These are phyloP conservation scores for Chamaea fasciata DNA, from an alignment of 2,113 vertebrate genomes.

Conservation along the genomic window DNA sequence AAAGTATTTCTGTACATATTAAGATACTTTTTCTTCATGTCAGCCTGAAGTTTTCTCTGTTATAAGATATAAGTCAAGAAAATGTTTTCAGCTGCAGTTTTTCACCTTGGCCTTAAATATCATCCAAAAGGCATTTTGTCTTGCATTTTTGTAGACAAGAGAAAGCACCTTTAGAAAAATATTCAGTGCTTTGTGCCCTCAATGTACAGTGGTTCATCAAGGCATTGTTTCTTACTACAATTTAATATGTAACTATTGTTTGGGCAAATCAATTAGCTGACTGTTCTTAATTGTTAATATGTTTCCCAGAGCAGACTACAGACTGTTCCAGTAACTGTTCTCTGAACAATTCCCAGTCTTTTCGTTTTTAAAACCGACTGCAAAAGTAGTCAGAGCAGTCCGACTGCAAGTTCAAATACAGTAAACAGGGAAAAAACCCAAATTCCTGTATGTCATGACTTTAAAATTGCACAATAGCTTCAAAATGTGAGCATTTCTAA, in stretches of 20 bases:
- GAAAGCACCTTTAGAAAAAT: neutral
- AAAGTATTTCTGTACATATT: neutral
- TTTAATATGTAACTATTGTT: neutral
- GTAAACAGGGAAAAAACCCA: accelerated
- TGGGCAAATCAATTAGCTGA: neutral
- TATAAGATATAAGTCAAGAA: neutral
- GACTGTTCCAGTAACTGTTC: neutral
- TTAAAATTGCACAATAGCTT: neutral
- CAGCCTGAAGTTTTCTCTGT: neutral
- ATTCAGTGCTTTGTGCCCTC: neutral
- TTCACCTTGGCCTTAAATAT: neutral
- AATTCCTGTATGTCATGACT: neutral
- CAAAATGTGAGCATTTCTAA: neutral
- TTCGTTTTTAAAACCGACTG: neutral
- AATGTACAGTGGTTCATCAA: neutral
- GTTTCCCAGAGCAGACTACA: neutral
- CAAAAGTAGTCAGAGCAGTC: neutral
- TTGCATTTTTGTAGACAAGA: neutral
- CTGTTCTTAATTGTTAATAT: neutral
- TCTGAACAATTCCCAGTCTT: neutral
- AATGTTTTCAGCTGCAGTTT: neutral
- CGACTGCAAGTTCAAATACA: neutral
- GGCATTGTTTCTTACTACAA: neutral
- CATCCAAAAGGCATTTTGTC: neutral
- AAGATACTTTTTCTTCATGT: neutral